Percentiles rank a stretch among this genome's conserved stretches.
These are phyloP conservation scores for Idaea straminata DNA, from an alignment of 2,888 invertebrate genomes.

Conservation along the genomic window DNA sequence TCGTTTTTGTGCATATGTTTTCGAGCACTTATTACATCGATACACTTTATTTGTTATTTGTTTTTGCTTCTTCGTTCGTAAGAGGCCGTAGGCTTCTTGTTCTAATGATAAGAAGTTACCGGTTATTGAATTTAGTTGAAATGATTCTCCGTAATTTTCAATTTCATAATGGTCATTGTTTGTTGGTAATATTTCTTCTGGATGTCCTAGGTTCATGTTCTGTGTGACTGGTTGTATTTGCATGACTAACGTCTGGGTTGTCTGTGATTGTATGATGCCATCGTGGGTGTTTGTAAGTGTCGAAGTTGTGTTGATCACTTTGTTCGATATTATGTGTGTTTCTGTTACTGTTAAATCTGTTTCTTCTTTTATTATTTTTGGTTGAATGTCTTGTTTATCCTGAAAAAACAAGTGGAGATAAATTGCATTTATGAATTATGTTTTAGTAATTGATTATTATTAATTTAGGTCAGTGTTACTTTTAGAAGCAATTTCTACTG, in stretches of 20 bases:
- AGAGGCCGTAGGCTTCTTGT: slow-evolving; percentile 64
- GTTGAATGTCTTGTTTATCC: slow-evolving; percentile 38
- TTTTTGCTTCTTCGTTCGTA: slow-evolving; percentile 49
- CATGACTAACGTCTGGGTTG: slow-evolving; percentile 65
- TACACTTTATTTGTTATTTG: slow-evolving; percentile 22
- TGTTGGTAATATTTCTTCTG: slow-evolving; percentile 65
- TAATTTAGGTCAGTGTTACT: no score
- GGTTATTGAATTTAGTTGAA: slow-evolving; percentile 70
- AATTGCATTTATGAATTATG: no score
- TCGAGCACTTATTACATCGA: slow-evolving; percentile 56
- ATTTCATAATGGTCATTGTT: slow-evolving; percentile 31
- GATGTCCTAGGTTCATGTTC: slow-evolving; percentile 46
- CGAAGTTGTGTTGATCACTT: slow-evolving; percentile 62
- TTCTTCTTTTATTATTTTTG: slow-evolving; percentile 55
- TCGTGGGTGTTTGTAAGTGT: slow-evolving; percentile 56
- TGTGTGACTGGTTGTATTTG: slow-evolving; percentile 58
- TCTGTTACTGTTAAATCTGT: slow-evolving; percentile 57
- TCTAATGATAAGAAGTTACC: slow-evolving; percentile 63
- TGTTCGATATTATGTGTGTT: slow-evolving; percentile 67
- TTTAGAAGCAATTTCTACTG: no score
- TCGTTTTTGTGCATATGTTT: slow-evolving; percentile 38
- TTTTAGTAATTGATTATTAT: no score
- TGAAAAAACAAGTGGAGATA: slow-evolving; percentile 29
- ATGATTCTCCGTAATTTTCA: slow-evolving; percentile 47
- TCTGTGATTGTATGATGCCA: slow-evolving; percentile 56